Conservation (phyloP, 1,140 invertebrate genomes). For the Zaprionus taronus region DNA sequence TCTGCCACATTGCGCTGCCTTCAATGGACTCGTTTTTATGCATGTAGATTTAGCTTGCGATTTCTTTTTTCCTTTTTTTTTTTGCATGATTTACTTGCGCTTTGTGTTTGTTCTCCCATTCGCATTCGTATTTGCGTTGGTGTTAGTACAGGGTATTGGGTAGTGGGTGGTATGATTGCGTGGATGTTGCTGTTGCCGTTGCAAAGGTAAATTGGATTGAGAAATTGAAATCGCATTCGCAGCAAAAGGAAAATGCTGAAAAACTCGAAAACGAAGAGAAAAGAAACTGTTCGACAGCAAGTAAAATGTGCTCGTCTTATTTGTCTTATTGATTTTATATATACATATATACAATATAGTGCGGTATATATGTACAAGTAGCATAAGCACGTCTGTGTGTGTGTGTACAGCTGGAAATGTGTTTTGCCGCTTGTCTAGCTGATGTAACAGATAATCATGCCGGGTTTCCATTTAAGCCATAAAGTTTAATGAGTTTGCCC, state of each 20-base stretch:
- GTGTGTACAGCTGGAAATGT: constrained; percentile 2
- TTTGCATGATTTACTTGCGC: constrained; percentile 70
- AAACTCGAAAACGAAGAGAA: constrained; percentile 21
- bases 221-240: constrained; percentile 78
- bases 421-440: constrained; percentile 30
- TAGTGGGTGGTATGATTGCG: constrained; percentile 30
- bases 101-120: constrained; percentile 55
- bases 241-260: constrained; percentile 24
- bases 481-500: constrained; percentile 43
- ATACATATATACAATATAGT: background rate
- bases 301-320: constrained; percentile 63
- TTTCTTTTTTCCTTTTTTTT: constrained; percentile 30
- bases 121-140: constrained; percentile 43
- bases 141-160: constrained; percentile 35
- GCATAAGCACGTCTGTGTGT: background rate
- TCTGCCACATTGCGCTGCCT: background rate
- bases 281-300: constrained; percentile 42
- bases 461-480: constrained; percentile 25
- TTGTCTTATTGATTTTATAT: constrained; percentile 72
- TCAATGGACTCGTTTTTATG: constrained; percentile 42
- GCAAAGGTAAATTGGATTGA: constrained; percentile 78
- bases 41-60: constrained; percentile 63
- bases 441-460: constrained; percentile 36
- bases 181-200: constrained; percentile 33
- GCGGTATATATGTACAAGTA: background rate